Conservation (phyloP, 2,888 invertebrate genomes). For the Diaphora mendica region DNA sequence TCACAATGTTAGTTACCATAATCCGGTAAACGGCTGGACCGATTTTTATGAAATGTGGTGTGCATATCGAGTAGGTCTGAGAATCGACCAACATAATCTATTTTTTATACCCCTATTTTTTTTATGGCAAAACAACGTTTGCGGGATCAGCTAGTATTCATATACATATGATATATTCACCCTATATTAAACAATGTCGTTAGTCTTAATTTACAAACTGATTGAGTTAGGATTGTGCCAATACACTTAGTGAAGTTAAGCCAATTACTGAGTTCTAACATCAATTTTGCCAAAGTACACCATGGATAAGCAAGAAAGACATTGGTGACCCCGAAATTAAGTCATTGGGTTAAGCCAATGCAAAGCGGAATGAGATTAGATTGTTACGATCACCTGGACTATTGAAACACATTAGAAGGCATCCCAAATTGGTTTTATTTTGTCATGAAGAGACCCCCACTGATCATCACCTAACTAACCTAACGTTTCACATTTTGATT, state of each 20-base stretch:
- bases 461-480: too few relatives aligned
- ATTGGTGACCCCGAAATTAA: background rate
- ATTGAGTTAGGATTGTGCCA: constrained; percentile 2
- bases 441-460: background rate
- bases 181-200: background rate
- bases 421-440: background rate
- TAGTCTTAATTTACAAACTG: background rate
- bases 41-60: too few relatives aligned
- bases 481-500: too few relatives aligned
- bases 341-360: background rate
- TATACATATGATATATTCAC: background rate
- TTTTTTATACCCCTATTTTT: too few relatives aligned
- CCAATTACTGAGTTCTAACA: background rate
- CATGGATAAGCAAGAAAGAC: background rate
- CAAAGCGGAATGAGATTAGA: background rate
- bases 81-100: too few relatives aligned
- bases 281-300: background rate
- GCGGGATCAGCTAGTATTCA: too few relatives aligned
- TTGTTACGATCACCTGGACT: background rate
- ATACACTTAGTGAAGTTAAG: constrained; percentile 4
- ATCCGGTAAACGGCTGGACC: too few relatives aligned
- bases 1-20: too few relatives aligned
- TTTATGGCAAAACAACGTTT: too few relatives aligned
- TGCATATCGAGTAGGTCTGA: too few relatives aligned
- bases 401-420: background rate